Evolutionary conservation across 2,888 invertebrate genomes (phyloP).

Genomic region (Drosophila macrospina): DNA sequence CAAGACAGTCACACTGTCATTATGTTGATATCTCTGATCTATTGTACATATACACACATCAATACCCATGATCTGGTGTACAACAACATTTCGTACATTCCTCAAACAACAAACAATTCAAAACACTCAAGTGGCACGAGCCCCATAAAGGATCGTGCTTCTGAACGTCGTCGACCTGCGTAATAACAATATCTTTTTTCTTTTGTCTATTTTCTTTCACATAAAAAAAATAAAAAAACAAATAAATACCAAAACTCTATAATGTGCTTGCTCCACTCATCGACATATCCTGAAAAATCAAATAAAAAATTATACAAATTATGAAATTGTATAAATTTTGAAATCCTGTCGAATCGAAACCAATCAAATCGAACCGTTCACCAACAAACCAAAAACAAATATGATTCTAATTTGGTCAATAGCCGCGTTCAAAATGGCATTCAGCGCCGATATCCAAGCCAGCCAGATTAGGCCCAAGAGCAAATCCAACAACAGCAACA

Average conservation of each 20-base stretch:
- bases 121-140: slow-evolving; percentile 44
- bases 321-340: slow-evolving; percentile 46
- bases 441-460: slow-evolving; percentile 77
- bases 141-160: slow-evolving; percentile 45
- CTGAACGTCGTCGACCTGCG: slow-evolving; percentile 71
- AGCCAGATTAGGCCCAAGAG: slow-evolving; percentile 71
- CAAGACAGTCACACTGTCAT: slow-evolving; percentile 26
- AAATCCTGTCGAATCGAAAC: slow-evolving; percentile 64
- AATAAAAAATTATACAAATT: slow-evolving; percentile 42
- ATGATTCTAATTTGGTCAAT: slow-evolving; percentile 38
- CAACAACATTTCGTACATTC: slow-evolving; percentile 60
- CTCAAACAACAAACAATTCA: slow-evolving; percentile 13
- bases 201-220: slow-evolving; percentile 83
- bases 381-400: slow-evolving; percentile 31
- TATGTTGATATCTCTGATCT: slow-evolving; percentile 43
- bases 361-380: slow-evolving; percentile 63
- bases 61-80: slow-evolving; percentile 30
- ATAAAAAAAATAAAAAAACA: slow-evolving; percentile 57
- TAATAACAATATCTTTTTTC: slow-evolving; percentile 81
- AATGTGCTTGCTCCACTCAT: slow-evolving; percentile 83
- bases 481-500: slow-evolving; percentile 65
- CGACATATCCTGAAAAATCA: slow-evolving; percentile 63
- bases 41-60: slow-evolving; percentile 32
- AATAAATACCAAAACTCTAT: slow-evolving; percentile 68
- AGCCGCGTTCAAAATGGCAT: slow-evolving; percentile 84